Evolutionary conservation across 2,797 vertebrate species (phyloP).

Genomic region (Pteropus rufus): DNA sequence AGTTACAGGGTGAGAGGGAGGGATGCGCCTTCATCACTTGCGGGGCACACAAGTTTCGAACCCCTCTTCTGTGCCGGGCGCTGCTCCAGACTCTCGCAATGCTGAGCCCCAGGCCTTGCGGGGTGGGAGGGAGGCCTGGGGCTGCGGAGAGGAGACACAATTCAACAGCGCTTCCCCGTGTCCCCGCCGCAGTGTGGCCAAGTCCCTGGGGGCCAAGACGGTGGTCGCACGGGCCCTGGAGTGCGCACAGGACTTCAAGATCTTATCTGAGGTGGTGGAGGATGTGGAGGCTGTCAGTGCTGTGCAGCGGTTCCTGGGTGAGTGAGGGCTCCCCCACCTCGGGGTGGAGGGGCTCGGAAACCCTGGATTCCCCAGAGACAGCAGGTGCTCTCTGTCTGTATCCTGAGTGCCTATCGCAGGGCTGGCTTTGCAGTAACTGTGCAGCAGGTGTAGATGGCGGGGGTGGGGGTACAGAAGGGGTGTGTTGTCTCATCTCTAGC

Average conservation of each 20-base stretch:
- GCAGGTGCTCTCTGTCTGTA: rapidly evolving
- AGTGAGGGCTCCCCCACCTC: constrained; percentile 55
- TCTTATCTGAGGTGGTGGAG: constrained; percentile 90
- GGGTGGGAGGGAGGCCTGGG: background rate
- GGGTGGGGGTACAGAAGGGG: background rate
- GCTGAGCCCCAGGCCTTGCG: background rate
- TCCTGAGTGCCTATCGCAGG: background rate
- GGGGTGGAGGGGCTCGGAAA: background rate
- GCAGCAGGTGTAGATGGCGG: rapidly evolving
- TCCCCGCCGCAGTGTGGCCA: constrained; percentile 85
- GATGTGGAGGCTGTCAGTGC: constrained; percentile 89
- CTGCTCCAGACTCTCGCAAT: background rate
- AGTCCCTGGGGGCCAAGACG: constrained; percentile 88
- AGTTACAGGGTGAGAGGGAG: background rate
- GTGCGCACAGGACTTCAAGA: constrained; percentile 82
- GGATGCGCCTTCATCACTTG: background rate
- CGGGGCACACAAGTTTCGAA: rapidly evolving
- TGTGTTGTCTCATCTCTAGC: background rate
- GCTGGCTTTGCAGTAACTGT: rapidly evolving
- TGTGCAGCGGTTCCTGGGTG: constrained; percentile 89
- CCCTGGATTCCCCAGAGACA: background rate
- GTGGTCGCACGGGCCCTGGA: constrained; percentile 87
- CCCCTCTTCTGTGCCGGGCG: background rate
- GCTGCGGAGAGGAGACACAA: background rate
- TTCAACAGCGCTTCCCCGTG: background rate